Conservation (phyloP, 2,888 invertebrate genomes). For the Sphecodes monilicornis region DNA sequence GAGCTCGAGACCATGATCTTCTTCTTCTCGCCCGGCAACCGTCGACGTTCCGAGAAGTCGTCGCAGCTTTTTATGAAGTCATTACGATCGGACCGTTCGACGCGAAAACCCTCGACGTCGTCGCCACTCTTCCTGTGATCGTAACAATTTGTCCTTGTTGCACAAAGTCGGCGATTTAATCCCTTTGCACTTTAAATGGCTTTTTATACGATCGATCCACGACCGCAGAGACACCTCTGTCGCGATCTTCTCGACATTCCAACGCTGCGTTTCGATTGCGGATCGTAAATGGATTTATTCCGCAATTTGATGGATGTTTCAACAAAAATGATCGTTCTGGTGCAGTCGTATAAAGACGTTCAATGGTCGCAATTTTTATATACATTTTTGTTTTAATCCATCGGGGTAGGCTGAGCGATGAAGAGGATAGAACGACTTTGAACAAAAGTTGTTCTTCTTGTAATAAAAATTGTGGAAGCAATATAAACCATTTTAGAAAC, state of each 20-base stretch:
- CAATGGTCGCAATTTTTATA: not conserved
- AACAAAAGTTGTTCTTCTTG: too few relatives aligned
- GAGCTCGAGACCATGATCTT: not conserved
- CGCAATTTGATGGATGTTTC: not conserved
- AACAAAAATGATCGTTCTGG: not conserved
- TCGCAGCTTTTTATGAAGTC: slow-evolving; percentile 66
- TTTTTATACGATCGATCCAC: slow-evolving; percentile 2
- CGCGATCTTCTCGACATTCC: not conserved
- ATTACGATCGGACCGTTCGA: slow-evolving; percentile 34
- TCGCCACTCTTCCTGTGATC: not conserved
- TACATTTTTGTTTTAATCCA: not conserved
- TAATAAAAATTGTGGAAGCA: not conserved
- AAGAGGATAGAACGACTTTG: too few relatives aligned
- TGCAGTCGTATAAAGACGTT: not conserved
- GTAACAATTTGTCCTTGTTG: slow-evolving; percentile 10
- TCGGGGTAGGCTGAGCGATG: not conserved
- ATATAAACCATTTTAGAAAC: too few relatives aligned
- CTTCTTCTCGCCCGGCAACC: slow-evolving; percentile 9
- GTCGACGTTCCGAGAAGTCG: slow-evolving; percentile 32
- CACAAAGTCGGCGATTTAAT: not conserved
- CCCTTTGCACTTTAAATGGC: not conserved
- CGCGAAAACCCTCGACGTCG: slow-evolving; percentile 19
- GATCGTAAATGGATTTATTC: not conserved
- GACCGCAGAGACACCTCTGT: not conserved
- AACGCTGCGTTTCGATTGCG: not conserved